Conservation (phyloP, 1,140 invertebrate genomes). For the Hyposmocoma kahamanoa region DNA sequence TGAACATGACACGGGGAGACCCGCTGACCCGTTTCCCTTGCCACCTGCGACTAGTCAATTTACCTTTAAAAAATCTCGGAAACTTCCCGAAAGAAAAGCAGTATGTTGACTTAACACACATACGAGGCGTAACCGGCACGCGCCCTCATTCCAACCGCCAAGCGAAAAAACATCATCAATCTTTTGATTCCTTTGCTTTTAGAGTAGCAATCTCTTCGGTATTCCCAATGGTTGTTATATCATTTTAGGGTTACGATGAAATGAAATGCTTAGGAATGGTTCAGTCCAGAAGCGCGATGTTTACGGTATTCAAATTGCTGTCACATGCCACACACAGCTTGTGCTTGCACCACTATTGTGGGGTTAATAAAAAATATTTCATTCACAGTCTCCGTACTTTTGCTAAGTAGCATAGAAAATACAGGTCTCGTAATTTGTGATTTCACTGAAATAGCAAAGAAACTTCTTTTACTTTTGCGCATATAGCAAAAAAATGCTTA, state of each 20-base stretch:
- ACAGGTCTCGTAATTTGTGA: no score
- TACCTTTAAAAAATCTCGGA: constrained; percentile 58
- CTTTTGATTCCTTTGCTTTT: constrained; percentile 47
- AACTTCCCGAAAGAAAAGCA: constrained; percentile 58
- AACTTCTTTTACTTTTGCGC: no score
- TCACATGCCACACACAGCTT: constrained; percentile 23
- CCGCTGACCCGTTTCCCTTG: constrained; percentile 62
- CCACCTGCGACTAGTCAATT: constrained; percentile 62
- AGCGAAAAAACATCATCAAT: constrained; percentile 36
- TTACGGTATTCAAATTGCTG: constrained; percentile 53
- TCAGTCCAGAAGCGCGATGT: constrained; percentile 37
- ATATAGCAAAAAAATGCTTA: no score
- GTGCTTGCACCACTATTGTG: constrained; percentile 17
- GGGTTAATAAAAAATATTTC: constrained; percentile 25
- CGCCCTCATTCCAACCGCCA: constrained; percentile 47
- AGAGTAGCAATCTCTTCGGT: constrained; percentile 40
- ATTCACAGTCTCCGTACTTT: constrained; percentile 50
- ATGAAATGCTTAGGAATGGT: constrained; percentile 42
- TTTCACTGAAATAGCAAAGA: no score
- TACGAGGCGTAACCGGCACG: constrained; percentile 43
- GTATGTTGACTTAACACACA: constrained; percentile 65
- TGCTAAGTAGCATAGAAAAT: no score
- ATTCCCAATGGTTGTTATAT: constrained; percentile 15
- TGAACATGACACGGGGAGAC: constrained; percentile 62
- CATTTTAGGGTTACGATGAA: constrained; percentile 19